Evolutionary conservation across 2,797 vertebrate species (phyloP), one percentile per base, ranked within the genome.

Genomic region (Erethizon dorsatum): DNA sequence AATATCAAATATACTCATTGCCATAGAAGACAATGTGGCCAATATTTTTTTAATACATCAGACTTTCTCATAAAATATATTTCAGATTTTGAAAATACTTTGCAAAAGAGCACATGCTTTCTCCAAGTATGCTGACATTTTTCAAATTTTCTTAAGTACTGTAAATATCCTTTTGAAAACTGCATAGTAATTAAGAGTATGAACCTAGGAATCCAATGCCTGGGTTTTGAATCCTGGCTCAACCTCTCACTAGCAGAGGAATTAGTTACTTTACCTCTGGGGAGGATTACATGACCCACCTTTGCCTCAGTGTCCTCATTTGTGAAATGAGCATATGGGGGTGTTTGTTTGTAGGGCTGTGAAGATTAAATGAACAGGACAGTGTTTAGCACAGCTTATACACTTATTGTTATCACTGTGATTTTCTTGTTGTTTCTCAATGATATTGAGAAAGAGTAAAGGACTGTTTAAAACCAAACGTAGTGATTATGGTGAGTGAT

Each of bases 101-200:
- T 92, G 52, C 37, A 28, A 33, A 91, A 54, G 71, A 56, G 13
- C 33, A 63, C 33, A 20, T 45, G 10, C 18, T 69, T 93, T 96
- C 54, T 83, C 47, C 63, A 91, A 86, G 2, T 75, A 63, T 77
- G 80, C 37, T 94, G 50, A 94, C 14, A 71, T 88, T 92, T 96
- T 90, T 88, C 37, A 84, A 88, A 77, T 93, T 82, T 82, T 95
- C 82, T 75, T 63, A 69, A 94, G 22, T 93, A 78, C 31, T 88
- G 83, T 83, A 93, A 96, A 88, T 7, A 63, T 87, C 17, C 31
- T 95, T 92, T 63, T 86, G 37, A 84, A 89, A 96, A 88, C 41
- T 63, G 31, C 26, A 59, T 12, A 63, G 24, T 47, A 33, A 41
- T 84, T 78, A 84, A 89, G 41, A 50, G 31, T 50, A 28, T 89